Evolutionary conservation across 2,888 invertebrate genomes (phyloP).

Genomic region (Oscheius myriophilus): DNA sequence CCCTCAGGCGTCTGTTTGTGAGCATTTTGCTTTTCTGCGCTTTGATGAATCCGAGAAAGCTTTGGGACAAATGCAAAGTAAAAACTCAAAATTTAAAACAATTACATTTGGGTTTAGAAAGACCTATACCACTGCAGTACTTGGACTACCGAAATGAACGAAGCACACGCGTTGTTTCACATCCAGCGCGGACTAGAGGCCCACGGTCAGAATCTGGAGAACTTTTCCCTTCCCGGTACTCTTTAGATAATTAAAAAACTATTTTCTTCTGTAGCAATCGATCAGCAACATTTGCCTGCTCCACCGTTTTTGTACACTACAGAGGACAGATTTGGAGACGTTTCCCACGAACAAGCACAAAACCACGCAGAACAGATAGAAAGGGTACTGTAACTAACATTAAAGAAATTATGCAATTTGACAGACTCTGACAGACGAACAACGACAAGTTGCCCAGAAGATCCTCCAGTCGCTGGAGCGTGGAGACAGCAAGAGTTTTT

Average conservation of each 20-base stretch:
- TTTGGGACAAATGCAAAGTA: slow-evolving; percentile 4
- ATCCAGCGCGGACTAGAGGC: slow-evolving; percentile 11
- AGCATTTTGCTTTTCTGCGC: slow-evolving; percentile 21
- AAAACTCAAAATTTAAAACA: background rate
- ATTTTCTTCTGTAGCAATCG: too few species aligned
- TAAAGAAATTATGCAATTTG: too few species aligned
- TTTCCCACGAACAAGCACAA: too few species aligned
- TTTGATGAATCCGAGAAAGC: background rate
- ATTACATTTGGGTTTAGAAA: background rate
- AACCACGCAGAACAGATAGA: too few species aligned
- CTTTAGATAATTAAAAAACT: too few species aligned
- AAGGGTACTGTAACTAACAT: too few species aligned
- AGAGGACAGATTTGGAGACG: too few species aligned
- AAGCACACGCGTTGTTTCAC: slow-evolving; percentile 25
- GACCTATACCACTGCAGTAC: background rate
- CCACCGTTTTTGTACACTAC: background rate
- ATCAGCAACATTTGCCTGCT: too few species aligned
- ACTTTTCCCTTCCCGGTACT: slow-evolving; percentile 16
- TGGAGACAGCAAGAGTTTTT: background rate
- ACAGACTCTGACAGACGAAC: too few species aligned
- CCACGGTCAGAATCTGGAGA: slow-evolving; percentile 2
- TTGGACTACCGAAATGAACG: background rate
- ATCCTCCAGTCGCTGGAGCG: background rate
- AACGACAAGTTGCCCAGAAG: too few species aligned
- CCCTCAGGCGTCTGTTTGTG: slow-evolving; percentile 6